Conservation (phyloP, 2,888 invertebrate genomes). For the Timema cristinae region DNA sequence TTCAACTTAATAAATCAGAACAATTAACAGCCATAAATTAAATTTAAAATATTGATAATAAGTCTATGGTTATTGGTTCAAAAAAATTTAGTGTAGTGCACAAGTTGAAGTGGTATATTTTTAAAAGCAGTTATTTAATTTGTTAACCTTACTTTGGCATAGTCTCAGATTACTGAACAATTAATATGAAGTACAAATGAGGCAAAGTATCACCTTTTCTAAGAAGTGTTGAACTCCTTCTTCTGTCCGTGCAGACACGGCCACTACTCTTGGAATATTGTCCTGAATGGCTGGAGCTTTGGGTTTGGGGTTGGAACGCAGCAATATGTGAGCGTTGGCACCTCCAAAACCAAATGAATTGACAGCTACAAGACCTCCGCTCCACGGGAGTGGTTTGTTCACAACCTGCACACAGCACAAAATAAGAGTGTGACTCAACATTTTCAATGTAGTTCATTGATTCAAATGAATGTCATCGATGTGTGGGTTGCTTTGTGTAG, state of each 20-base stretch:
- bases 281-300: conserved; percentile 55
- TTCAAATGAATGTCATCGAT: background rate
- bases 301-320: conserved; percentile 73
- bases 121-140: too few species aligned
- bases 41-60: too few species aligned
- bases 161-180: too few species aligned
- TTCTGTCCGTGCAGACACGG: conserved; percentile 82
- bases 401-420: conserved; percentile 58
- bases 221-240: conserved; percentile 67
- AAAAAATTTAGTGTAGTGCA: too few species aligned
- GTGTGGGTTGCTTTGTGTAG: too few species aligned
- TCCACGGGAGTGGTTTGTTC: conserved; percentile 74
- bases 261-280: conserved; percentile 61
- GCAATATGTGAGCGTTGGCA: conserved; percentile 87
- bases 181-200: conserved; percentile 10
- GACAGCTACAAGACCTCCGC: conserved; percentile 86
- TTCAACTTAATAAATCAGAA: too few species aligned
- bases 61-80: too few species aligned
- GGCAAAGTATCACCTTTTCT: conserved; percentile 52
- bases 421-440: conserved; percentile 14
- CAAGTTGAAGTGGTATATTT: too few species aligned
- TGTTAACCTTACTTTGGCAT: too few species aligned
- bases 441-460: background rate
- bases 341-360: conserved; percentile 99
- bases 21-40: too few species aligned